Base-by-base conservation (phyloP, 2,113 vertebrate genomes). In the Carassius gibelio region DNA sequence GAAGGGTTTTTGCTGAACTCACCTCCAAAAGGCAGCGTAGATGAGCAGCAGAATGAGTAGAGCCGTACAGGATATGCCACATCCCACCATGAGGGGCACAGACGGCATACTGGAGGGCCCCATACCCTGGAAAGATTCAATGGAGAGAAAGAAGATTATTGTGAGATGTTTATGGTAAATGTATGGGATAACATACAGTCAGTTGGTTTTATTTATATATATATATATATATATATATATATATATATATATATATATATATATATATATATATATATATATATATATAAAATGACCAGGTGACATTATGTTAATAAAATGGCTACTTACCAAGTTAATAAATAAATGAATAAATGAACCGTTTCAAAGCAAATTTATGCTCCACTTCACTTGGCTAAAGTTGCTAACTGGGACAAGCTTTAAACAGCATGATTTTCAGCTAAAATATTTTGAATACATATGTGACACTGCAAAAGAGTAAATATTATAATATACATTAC, bases 1-100 rank as follows among this genome's bases (percentile, higher is more conserved):
- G 15, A 38, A 13, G n/a, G 21, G 42, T 36, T 23, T 55, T 38
- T 55, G 5, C 8, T 26, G 45, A 64, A 34, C 91, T 82, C 92
- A 99, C 98, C 98, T 99, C 98, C 98, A 99, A 93, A 99, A 99
- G 92, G 97, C 96, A 7, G 96, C 97, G 4, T 99, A 99, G 93
- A 99, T 97, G 88, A 98, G 95, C 84, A 99, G 94, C 90, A 99
- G 94, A 75, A 97, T 97, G 91, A 99, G 92, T 89, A 99, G 94
- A 9, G 98, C 97, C 77, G 97, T 96, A 93, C 97, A 99, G 90
- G 98, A 99, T 72, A 99, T 95, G 0, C 97, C 97, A 1, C 98
- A 98, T 87, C 98, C 98, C 17, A 99, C 98, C 96, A 99, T 97
- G 45, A 99, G 95, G 0, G 98, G 97, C 84, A 99, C 96, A 0